phyloP scores from a whole-genome alignment of 2,797 vertebrate species.

The Sebastes matsubarae region DNA sequence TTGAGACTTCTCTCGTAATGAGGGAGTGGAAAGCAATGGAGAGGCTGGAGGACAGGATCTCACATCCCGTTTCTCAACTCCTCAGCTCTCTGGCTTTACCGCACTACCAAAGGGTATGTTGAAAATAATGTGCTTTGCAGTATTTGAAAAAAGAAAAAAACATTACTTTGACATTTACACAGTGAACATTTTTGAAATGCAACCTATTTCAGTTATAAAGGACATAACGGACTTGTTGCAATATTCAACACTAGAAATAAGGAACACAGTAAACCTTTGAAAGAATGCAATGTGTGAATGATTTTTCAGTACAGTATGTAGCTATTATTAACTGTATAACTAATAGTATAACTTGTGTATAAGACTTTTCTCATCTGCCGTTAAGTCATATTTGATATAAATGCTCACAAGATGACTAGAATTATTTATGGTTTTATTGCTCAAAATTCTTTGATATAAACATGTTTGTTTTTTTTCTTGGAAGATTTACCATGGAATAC shows the following conservation, averaged over 20 bases:
- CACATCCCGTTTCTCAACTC: slow-evolving; percentile 80
- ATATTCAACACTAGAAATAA: not conserved
- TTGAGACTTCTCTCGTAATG: slow-evolving; percentile 50
- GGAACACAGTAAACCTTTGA: not conserved
- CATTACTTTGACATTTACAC: not conserved
- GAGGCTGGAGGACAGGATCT: slow-evolving; percentile 74
- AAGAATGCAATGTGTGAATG: not conserved
- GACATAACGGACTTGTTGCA: not conserved
- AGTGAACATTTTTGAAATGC: not conserved
- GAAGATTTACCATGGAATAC: not conserved
- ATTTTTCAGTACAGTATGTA: not conserved
- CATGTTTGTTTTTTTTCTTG: not conserved
- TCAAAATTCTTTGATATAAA: not conserved
- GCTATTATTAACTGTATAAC: not conserved
- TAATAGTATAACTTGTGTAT: not conserved
- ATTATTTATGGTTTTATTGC: not conserved
- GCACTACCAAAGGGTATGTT: slow-evolving; percentile 84
- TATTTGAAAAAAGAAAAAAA: not conserved
- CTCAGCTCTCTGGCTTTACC: slow-evolving; percentile 82
- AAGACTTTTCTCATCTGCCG: not conserved
- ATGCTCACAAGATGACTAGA: not conserved
- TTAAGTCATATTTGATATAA: not conserved
- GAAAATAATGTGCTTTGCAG: slow-evolving; percentile 5
- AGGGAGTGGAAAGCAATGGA: slow-evolving; percentile 77
- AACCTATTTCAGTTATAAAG: not conserved